These are phyloP conservation scores for Eulimnadia texana DNA, from an alignment of 1,140 invertebrate species.

Conservation along the genomic window DNA sequence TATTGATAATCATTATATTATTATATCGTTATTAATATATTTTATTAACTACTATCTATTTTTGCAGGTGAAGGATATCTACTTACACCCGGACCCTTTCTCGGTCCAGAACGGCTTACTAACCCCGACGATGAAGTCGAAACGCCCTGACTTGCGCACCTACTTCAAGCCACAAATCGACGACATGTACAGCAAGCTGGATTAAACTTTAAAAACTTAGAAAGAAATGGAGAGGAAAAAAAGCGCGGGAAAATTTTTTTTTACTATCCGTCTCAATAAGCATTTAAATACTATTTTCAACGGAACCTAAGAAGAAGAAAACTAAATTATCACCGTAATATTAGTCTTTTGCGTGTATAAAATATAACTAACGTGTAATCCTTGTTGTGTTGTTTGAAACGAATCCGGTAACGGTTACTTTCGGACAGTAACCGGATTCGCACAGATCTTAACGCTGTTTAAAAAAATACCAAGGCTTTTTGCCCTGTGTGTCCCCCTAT, in stretches of 20 bases:
- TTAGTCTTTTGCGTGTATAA: too few species aligned
- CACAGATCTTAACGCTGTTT: too few species aligned
- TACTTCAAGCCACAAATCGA: slow-evolving; percentile 82
- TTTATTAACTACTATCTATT: slow-evolving; percentile 2
- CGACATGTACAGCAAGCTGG: slow-evolving; percentile 62
- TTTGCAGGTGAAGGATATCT: slow-evolving; percentile 81
- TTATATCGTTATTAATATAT: background rate
- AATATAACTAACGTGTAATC: too few species aligned
- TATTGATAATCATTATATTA: background rate
- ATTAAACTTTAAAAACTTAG: slow-evolving; percentile 18
- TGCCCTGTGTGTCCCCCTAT: background rate
- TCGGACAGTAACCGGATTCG: too few species aligned
- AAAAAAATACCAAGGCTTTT: background rate
- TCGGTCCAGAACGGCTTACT: slow-evolving; percentile 91
- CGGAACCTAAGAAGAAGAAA: background rate
- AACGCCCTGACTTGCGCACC: slow-evolving; percentile 72
- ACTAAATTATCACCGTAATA: too few species aligned
- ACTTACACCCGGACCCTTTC: slow-evolving; percentile 84
- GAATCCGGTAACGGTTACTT: too few species aligned
- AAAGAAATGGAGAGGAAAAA: slow-evolving; percentile 2
- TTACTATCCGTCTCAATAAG: background rate
- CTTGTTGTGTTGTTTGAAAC: too few species aligned
- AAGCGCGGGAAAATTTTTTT: background rate
- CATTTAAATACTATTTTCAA: background rate
- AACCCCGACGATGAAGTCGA: slow-evolving; percentile 91